Conservation (phyloP, 1,140 invertebrate species). For the Zaprionus lachaisei region DNA sequence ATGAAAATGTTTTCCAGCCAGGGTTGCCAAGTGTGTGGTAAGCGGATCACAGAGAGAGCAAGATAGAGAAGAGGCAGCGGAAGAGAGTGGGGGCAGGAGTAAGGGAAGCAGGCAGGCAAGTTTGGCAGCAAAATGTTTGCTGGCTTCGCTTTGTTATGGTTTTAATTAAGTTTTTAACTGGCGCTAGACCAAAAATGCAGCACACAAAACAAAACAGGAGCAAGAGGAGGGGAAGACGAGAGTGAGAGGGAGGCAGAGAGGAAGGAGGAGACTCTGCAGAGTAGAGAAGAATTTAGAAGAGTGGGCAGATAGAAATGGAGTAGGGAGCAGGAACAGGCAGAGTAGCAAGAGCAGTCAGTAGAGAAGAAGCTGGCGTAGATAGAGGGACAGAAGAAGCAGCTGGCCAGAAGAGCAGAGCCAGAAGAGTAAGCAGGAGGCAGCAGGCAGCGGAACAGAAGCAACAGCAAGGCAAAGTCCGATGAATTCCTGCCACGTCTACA, state of each 20-base stretch:
- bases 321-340: background rate
- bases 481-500: conserved; percentile 7
- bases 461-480: background rate
- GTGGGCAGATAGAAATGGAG: background rate
- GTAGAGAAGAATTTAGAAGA: background rate
- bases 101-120: conserved; percentile 32
- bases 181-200: conserved; percentile 69
- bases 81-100: too few relatives aligned
- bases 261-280: background rate
- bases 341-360: background rate
- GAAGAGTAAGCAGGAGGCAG: background rate
- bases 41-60: conserved; percentile 6
- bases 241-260: background rate
- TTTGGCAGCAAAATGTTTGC: conserved; percentile 56
- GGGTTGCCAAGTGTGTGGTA: conserved; percentile 14
- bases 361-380: background rate
- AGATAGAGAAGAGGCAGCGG: too few relatives aligned
- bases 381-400: background rate
- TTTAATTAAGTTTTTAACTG: conserved; percentile 82
- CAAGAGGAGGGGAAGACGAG: background rate
- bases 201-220: conserved; percentile 25
- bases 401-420: background rate
- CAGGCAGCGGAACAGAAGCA: background rate
- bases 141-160: conserved; percentile 73
- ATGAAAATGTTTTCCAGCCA: conserved; percentile 66